Evolutionary conservation across 2,797 vertebrate species (phyloP), one percentile per base, ranked within the genome.

Genomic region (Cygnus olor): DNA sequence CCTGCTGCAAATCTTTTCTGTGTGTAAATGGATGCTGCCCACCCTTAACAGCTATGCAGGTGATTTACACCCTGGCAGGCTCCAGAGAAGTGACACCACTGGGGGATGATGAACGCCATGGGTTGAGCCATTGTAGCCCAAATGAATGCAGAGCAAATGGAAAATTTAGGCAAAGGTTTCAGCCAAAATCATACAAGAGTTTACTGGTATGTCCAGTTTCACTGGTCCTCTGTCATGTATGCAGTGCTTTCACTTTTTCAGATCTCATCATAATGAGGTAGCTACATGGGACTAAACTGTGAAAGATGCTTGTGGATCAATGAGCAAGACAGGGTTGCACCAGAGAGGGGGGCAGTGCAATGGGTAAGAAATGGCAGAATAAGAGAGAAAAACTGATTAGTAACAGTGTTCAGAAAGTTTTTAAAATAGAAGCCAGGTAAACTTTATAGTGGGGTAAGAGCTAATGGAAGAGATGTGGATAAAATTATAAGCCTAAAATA

Each of bases 21-120:
- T 61, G 10, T 32, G 36, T 45, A 57, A 74, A 36, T 14, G 28
- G 40, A 36, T 36, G 25, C 53, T 83, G 20, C 20, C 8, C 36
- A 70, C 4, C 6, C 9, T 8, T 38, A 34, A 24, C 4, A 19
- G 28, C 45, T 65, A 10, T 14, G 49, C 3, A 58, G 7, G 30
- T 30, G 57, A 58, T 68, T 38, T 61, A 69, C 28, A 24, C 3
- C 3, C 7, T 0, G 0, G 22, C 0, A 5, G 24, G 2, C 11
- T 80, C 49, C 1, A 1, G 21, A 69, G 22, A 72, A 65, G 4
- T 21, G 27, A 6, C 15, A 32, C 24, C n/a, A 27, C 28, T n/a
- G 7, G 13, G 30, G 21, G 19, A 15, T 61, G 16, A 20, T 24
- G 28, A 70, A 82, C 61, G 36, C 36, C 19, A 6, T 32, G 25